Percentiles rank a stretch among this genome's conserved stretches.
phyloP scores from a whole-genome alignment of 1,140 invertebrate species.

The Diprion similis region DNA sequence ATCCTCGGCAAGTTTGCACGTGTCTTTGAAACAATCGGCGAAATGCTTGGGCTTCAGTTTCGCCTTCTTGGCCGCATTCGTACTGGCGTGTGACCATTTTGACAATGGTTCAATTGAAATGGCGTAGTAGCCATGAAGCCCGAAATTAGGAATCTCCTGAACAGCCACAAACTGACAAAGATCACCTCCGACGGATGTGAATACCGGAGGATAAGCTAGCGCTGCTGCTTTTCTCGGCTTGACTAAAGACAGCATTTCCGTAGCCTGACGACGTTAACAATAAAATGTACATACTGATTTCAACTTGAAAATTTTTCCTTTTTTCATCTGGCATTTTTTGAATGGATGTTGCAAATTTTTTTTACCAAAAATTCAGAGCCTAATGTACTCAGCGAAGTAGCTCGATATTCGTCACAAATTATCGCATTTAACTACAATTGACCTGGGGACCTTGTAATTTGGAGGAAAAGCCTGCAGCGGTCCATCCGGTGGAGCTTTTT shows the following conservation, averaged over 20 bases:
- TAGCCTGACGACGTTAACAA: slow-evolving; percentile 16
- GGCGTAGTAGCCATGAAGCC: slow-evolving; percentile 53
- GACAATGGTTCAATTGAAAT: slow-evolving; percentile 50
- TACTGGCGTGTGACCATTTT: slow-evolving; percentile 44
- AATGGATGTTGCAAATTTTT: slow-evolving; percentile 25
- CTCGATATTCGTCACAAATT: not conserved
- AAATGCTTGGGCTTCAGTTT: not conserved
- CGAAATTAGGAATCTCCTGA: slow-evolving; percentile 55
- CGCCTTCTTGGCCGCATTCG: slow-evolving; percentile 26
- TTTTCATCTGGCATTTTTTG: slow-evolving; percentile 41
- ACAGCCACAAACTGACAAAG: slow-evolving; percentile 47
- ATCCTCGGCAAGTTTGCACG: not conserved
- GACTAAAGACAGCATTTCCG: slow-evolving; percentile 24
- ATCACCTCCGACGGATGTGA: slow-evolving; percentile 31
- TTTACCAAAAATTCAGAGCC: too few species aligned
- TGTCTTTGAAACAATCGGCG: not conserved
- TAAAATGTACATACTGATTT: slow-evolving; percentile 41
- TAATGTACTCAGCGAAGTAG: too few species aligned
- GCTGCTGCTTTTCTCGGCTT: slow-evolving; percentile 10
- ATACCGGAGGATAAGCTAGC: not conserved
- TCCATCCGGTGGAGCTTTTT: slow-evolving; percentile 39
- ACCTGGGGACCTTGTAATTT: slow-evolving; percentile 35
- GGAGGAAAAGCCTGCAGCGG: slow-evolving; percentile 42
- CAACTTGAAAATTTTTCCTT: slow-evolving; percentile 38
- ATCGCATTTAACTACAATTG: slow-evolving; percentile 11